Conservation (phyloP, 2,888 invertebrate genomes). For the Oscheius sp. region DNA sequence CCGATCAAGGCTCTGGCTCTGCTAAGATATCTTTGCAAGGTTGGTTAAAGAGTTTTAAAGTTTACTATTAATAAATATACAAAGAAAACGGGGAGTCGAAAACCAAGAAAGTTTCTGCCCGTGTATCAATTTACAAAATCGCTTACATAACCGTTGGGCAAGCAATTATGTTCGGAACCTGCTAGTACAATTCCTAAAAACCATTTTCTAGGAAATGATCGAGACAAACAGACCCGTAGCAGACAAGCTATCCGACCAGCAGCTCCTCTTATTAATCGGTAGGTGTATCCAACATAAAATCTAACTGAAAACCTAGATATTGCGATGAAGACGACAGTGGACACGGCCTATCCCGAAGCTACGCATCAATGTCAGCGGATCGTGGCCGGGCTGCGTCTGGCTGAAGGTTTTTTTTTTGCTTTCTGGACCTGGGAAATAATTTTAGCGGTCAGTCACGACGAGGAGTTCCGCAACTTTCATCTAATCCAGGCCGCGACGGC, state of each 20-base stretch:
- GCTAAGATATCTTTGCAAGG: conserved; percentile 44
- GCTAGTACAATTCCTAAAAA: background rate
- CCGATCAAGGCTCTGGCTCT: conserved; percentile 62
- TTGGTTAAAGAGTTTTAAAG: background rate
- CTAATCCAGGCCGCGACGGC: conserved; percentile 57
- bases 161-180: too few relatives aligned
- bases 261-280: conserved; percentile 24
- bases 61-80: too few relatives aligned
- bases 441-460: conserved; percentile 54
- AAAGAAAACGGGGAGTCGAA: too few relatives aligned
- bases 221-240: conserved; percentile 42
- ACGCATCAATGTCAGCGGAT: conserved; percentile 65
- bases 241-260: conserved; percentile 37
- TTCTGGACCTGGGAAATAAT: background rate
- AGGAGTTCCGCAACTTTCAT: conserved; percentile 53
- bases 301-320: background rate
- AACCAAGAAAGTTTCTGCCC: too few relatives aligned
- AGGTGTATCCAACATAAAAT: background rate
- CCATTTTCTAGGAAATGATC: conserved; percentile 39
- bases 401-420: conserved; percentile 54
- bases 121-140: too few relatives aligned
- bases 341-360: conserved; percentile 43
- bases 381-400: conserved; percentile 66
- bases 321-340: conserved; percentile 52
- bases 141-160: too few relatives aligned